phyloP scores from a whole-genome alignment of 2,888 invertebrate species.

The Ametastegia equiseti region DNA sequence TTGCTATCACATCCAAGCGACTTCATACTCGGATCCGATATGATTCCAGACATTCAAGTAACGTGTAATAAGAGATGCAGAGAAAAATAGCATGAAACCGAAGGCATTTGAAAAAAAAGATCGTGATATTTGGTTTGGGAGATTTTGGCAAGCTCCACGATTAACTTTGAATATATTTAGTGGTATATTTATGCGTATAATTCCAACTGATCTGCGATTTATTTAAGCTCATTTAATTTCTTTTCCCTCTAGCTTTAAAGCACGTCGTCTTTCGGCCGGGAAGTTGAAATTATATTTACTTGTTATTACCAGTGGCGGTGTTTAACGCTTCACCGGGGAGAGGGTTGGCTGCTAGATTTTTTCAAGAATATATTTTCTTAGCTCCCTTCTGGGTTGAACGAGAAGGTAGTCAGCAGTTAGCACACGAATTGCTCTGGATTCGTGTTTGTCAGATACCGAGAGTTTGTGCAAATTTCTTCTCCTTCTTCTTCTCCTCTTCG shows the following conservation, averaged over 20 bases:
- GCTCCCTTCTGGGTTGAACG: not conserved
- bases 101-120: not conserved
- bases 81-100: not conserved
- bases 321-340: not conserved
- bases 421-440: conserved; percentile 10
- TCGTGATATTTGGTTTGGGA: not conserved
- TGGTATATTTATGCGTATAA: not conserved
- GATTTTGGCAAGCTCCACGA: not conserved
- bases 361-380: not conserved
- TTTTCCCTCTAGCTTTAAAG: not conserved
- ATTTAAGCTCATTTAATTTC: not conserved
- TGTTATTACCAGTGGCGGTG: not conserved
- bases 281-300: not conserved
- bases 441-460: not conserved
- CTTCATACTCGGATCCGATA: not conserved
- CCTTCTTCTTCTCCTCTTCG: not conserved
- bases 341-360: not conserved
- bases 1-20: too few species aligned
- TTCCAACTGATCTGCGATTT: not conserved
- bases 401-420: conserved; percentile 16
- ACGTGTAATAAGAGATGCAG: not conserved
- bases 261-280: not conserved
- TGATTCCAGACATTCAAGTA: not conserved
- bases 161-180: not conserved
- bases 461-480: not conserved